Evolutionary conservation across 2,797 vertebrate genomes (phyloP).

Genomic region (Rhabdomys pumilio): DNA sequence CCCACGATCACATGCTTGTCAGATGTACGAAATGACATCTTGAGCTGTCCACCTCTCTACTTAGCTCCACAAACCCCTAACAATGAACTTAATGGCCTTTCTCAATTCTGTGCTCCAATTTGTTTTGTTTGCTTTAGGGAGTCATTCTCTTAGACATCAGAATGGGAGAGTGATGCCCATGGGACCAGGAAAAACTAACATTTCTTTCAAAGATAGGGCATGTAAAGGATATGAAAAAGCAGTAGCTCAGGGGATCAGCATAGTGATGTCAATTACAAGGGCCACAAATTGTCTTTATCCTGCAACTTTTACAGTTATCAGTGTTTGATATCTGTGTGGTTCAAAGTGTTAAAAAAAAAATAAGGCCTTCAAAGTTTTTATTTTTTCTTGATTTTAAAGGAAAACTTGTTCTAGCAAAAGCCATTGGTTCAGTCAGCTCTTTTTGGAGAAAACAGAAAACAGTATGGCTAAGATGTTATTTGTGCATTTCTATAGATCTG

Average conservation of each 20-base stretch:
- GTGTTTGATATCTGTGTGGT: background rate
- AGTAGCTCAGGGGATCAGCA: background rate
- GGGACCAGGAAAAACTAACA: background rate
- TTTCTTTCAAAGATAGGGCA: conserved; percentile 25
- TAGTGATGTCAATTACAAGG: background rate
- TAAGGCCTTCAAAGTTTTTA: background rate
- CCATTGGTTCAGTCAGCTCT: background rate
- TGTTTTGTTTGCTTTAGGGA: conserved; percentile 29
- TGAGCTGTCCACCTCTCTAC: conserved; percentile 28
- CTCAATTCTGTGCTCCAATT: conserved; percentile 31
- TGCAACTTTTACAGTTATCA: background rate
- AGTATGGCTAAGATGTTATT: background rate
- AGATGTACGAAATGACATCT: background rate
- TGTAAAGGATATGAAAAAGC: background rate
- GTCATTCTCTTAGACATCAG: conserved; percentile 8
- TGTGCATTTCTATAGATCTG: background rate
- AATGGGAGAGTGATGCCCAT: background rate
- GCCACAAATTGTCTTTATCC: background rate
- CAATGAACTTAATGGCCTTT: conserved; percentile 8
- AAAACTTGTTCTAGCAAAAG: conserved; percentile 12
- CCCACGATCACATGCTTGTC: background rate
- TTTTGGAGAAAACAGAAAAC: background rate
- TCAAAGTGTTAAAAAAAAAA: conserved; percentile 13
- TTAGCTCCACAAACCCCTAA: conserved; percentile 34
- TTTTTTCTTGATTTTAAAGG: conserved; percentile 10